Base-by-base conservation (phyloP, 37 sponge, comb jelly and placozoan genomes). In the Halichondria panicea region DNA sequence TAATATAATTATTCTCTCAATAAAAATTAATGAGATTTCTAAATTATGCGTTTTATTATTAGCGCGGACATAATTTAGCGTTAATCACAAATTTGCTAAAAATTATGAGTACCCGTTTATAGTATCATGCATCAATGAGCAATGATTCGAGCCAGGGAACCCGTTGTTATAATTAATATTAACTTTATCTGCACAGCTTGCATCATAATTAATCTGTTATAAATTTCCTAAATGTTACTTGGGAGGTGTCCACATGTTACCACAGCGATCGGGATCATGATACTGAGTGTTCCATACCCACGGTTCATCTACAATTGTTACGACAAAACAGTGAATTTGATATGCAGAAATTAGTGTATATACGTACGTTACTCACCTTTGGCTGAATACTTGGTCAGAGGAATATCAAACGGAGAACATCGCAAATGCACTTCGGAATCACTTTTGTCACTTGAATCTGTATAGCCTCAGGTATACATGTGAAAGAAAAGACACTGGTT, bases 281-380 rank as follows among this genome's bases (percentile, higher is more conserved):
- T 92, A 67, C 66, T 27, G 44, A 4, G 46, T 36, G 48, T 92
- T 73, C 93, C 93, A 92, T 39, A 78, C 57, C 93, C 93, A 92
- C 6, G 89, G 89, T 27, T 68, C 30, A 58, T 92, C 93, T 83
- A 56, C 13, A 80, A 45, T 31, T 1, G 34, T 30, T n/a, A 24
- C n/a, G 60, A 59, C 19, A 24, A 24, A n/a, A 24, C 8, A 59
- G n/a, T 59, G 15, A 15, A 48, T 15, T 15, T 48, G 11, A 11
- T 48, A 64, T 64, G 39, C 31, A 64, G 65, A 5, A 36, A 64
- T 7, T 36, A 38, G 11, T 15, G 13, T 36, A 60, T 19, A n/a
- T 37, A 37, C 24, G 24, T 66, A 37, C 21, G 12, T 66, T 40
- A 12, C 85, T 28, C 45, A 86, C 87, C 87, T 36, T 66, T 62